Evolutionary conservation across 2,113 vertebrate species (phyloP).

Genomic region (Malurus alboscapulatus): DNA sequence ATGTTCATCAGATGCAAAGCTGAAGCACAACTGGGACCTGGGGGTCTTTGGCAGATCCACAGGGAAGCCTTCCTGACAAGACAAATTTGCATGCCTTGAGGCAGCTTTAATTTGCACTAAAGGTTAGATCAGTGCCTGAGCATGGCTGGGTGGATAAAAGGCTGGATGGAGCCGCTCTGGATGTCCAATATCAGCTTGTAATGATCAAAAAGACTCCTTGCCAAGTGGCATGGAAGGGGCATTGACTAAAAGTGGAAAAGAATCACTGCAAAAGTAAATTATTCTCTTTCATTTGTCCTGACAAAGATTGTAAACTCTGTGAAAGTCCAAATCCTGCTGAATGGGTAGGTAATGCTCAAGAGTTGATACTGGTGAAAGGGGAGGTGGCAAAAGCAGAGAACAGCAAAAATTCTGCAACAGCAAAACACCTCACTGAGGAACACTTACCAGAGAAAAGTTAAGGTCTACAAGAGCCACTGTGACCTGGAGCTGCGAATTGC

Average conservation of each 20-base stretch:
- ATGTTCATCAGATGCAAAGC: not conserved
- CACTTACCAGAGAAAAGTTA: not conserved
- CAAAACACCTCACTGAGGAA: not conserved
- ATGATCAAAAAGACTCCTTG: not conserved
- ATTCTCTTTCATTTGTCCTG: not conserved
- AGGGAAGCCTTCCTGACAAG: not conserved
- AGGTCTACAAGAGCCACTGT: not conserved
- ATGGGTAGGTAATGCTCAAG: not conserved
- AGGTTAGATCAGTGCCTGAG: not conserved
- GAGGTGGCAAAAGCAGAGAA: not conserved
- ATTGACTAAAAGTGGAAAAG: not conserved
- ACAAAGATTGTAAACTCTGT: not conserved
- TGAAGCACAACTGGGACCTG: not conserved
- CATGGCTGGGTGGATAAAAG: not conserved
- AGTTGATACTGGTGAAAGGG: not conserved
- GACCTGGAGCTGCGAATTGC: not conserved
- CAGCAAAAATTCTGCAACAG: not conserved
- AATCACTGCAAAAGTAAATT: not conserved
- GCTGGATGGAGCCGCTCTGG: not conserved
- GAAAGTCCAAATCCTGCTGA: not conserved
- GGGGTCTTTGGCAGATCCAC: not conserved
- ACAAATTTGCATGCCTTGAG: not conserved
- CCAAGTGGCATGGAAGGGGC: not conserved
- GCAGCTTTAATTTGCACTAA: not conserved
- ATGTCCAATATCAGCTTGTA: not conserved